Conservation (phyloP, 2,113 vertebrate species). For the Toxotes jaculatrix region DNA sequence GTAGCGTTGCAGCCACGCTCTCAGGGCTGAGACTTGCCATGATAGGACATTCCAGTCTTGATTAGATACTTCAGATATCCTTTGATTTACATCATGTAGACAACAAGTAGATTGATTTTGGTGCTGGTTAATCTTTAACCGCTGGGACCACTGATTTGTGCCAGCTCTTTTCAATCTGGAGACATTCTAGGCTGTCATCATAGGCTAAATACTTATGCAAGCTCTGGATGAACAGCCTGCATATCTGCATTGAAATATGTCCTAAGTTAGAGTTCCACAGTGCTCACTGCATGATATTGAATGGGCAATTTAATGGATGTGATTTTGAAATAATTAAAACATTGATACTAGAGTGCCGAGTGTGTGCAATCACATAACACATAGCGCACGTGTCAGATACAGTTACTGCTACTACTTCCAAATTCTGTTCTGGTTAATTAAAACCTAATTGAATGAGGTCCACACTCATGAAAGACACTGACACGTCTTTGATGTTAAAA, state of each 20-base stretch:
- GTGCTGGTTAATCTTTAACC: background rate
- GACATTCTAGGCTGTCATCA: slow-evolving; percentile 61
- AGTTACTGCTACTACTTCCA: background rate
- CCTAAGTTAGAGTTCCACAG: background rate
- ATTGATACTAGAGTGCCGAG: background rate
- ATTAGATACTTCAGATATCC: slow-evolving; percentile 7
- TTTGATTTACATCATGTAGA: background rate
- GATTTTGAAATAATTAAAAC: too few relatives aligned
- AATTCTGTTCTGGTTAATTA: background rate
- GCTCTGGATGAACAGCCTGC: slow-evolving; percentile 22
- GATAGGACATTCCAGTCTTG: background rate
- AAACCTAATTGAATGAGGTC: background rate
- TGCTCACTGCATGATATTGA: slow-evolving; percentile 21
- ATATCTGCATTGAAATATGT: slow-evolving; percentile 22
- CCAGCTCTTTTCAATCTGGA: slow-evolving; percentile 21
- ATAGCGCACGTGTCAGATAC: background rate
- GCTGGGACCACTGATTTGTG: background rate
- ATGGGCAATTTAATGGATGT: too few relatives aligned
- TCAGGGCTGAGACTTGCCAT: background rate
- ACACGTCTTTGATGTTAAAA: background rate
- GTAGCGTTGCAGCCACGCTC: background rate
- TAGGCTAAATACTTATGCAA: slow-evolving; percentile 35
- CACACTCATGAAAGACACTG: too few relatives aligned
- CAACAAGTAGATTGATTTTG: slow-evolving; percentile 2
- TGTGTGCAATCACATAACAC: background rate